phyloP scores from a whole-genome alignment of 2,113 vertebrate species.

The Petromus typicus region DNA sequence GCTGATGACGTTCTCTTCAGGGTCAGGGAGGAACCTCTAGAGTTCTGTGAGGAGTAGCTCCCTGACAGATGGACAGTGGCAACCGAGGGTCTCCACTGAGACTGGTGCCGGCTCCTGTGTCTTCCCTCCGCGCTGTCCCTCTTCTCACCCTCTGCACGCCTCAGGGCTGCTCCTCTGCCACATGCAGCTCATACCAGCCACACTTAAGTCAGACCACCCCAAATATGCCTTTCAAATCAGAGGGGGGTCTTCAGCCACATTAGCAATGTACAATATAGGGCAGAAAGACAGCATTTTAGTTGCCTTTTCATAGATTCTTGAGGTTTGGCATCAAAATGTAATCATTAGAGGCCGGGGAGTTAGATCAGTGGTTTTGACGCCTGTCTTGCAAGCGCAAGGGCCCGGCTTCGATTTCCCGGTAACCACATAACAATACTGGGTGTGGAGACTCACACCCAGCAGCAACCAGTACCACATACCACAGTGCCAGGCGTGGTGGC shows the following conservation, averaged over 20 bases:
- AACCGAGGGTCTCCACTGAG: fast-evolving
- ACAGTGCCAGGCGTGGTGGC: too few relatives aligned
- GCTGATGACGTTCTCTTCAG: background rate
- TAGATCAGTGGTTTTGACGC: too few relatives aligned
- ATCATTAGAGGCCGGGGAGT: too few relatives aligned
- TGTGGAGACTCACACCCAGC: too few relatives aligned
- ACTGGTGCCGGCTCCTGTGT: background rate
- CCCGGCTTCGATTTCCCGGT: too few relatives aligned
- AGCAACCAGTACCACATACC: too few relatives aligned
- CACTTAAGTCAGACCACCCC: background rate
- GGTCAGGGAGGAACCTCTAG: background rate
- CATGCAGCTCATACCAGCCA: fast-evolving
- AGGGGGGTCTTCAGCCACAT: background rate
- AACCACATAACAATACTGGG: too few relatives aligned
- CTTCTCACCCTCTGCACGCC: fast-evolving
- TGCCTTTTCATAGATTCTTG: background rate
- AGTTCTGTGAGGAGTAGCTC: background rate
- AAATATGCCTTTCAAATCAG: background rate
- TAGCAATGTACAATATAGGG: background rate
- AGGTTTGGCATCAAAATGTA: background rate
- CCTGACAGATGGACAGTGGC: background rate
- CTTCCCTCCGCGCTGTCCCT: background rate
- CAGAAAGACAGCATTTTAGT: background rate
- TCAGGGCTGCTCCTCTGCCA: background rate
- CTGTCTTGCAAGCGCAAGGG: too few relatives aligned